Evolutionary conservation across 2,113 vertebrate genomes (phyloP), one percentile per base, ranked within the genome.

Genomic region (Drymodes brunneopygia): DNA sequence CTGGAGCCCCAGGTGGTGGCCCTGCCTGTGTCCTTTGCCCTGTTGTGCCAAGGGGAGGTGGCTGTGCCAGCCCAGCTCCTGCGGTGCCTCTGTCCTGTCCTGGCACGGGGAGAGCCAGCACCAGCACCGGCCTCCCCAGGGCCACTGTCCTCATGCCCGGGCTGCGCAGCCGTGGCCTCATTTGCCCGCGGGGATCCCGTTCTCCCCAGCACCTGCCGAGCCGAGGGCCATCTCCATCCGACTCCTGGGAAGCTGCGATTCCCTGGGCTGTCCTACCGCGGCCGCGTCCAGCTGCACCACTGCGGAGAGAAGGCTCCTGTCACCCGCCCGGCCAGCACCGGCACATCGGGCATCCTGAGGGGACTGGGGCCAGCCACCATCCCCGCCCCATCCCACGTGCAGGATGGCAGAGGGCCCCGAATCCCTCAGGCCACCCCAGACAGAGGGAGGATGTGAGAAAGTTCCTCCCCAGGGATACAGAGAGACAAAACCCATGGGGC

Each of bases 321-420:
- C 67, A 96, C 58, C 61, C 14, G 0, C 36, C 7, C 0, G 0
- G 40, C 38, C 75, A 13, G 27, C 0, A 0, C 64, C 10, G 36
- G 25, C 44, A 29, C 3, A 0, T 0, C 65, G 72, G 86, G 35
- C 58, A 23, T 47, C 61, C 45, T 2, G 2, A 40, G 44, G 56
- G 44, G 19, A 40, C 56, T 11, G 29, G 9, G 48, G 35, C 25
- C 62, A 48, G 50, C 33, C 42, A 2, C 2, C 3, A 40, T 35
- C 71, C 56, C 36, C 85, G 58, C 44, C 11, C 53, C 77, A 38
- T 21, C 71, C 70, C 54, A 29, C 0, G 0, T 31, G 58, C 42
- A 53, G 42, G n/a, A n/a, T 2, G 12, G 20, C 36, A 67, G 62
- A 86, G 58, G 73, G 64, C 45, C 38, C 28, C 9, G 1, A 3